A percentile compares a stretch with the other conserved stretches of the same genome.
These are phyloP conservation scores for Pseudorhombus dupliciocellatus DNA, from an alignment of 2,113 vertebrate genomes.

Conservation along the genomic window DNA sequence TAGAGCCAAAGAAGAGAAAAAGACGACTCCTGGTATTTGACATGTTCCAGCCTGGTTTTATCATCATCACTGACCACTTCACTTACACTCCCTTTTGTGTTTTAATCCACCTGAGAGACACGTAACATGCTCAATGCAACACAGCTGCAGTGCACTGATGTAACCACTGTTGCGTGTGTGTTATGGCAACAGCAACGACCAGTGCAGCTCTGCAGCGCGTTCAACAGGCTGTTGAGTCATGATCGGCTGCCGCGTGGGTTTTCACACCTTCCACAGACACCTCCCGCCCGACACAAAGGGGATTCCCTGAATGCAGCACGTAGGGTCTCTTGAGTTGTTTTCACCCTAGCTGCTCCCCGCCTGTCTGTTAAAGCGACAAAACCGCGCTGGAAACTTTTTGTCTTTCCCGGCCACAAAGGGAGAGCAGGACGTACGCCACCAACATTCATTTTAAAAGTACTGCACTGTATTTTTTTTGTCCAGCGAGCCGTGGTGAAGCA, in stretches of 20 bases:
- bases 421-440: slow-evolving; percentile 16
- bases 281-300: slow-evolving; percentile 60
- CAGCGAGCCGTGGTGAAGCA: background rate
- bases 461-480: background rate
- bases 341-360: too few species aligned
- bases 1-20: background rate
- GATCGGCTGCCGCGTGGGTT: slow-evolving; percentile 36
- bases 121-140: slow-evolving; percentile 29
- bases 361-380: background rate
- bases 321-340: background rate
- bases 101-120: slow-evolving; percentile 16
- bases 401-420: slow-evolving; percentile 42
- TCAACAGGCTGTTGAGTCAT: slow-evolving; percentile 51
- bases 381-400: slow-evolving; percentile 57
- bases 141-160: slow-evolving; percentile 53
- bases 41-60: slow-evolving; percentile 44
- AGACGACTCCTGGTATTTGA: background rate
- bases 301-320: slow-evolving; percentile 44
- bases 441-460: slow-evolving; percentile 1
- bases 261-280: slow-evolving; percentile 40
- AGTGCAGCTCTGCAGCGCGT: slow-evolving; percentile 45
- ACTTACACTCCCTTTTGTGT: background rate
- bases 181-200: slow-evolving; percentile 63
- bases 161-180: slow-evolving; percentile 38
- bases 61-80: slow-evolving; percentile 21